A percentile compares a stretch with the other conserved stretches of the same genome.
Conservation (phyloP, 2,888 invertebrate genomes). For the Harpalus rufipes region DNA sequence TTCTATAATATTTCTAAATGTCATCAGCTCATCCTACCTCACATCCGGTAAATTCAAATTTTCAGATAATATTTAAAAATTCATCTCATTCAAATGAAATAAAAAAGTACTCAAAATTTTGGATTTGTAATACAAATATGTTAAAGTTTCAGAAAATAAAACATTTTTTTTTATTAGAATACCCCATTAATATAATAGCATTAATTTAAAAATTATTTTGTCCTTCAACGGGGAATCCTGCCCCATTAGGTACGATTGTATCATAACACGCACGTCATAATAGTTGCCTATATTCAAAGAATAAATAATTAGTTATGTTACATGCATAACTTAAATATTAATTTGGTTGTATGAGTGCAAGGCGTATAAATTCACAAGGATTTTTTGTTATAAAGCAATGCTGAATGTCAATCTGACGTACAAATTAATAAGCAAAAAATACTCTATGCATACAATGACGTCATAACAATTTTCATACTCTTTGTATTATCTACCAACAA, state of each 20-base stretch:
- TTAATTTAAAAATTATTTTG: not conserved
- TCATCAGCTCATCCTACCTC: too few species aligned
- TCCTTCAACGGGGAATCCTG: not conserved
- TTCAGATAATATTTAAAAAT: too few species aligned
- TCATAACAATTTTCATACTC: not conserved
- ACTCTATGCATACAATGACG: not conserved
- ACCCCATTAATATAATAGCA: too few species aligned
- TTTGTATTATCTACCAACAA: slow-evolving; percentile 7
- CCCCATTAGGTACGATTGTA: not conserved
- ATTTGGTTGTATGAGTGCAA: not conserved
- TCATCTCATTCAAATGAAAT: too few species aligned
- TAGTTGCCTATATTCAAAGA: not conserved
- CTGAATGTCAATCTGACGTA: not conserved
- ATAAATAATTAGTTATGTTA: not conserved
- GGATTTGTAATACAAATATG: too few species aligned
- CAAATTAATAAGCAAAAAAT: not conserved
- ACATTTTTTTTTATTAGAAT: too few species aligned
- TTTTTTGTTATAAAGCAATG: not conserved
- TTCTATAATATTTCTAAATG: too few species aligned
- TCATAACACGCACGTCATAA: not conserved
- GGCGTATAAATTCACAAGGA: not conserved
- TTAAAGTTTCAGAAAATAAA: too few species aligned
- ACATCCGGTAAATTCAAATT: too few species aligned
- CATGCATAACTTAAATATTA: not conserved
- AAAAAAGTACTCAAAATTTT: too few species aligned